Conservation (phyloP, 2,113 vertebrate genomes). For the Podarcis raffonei region DNA sequence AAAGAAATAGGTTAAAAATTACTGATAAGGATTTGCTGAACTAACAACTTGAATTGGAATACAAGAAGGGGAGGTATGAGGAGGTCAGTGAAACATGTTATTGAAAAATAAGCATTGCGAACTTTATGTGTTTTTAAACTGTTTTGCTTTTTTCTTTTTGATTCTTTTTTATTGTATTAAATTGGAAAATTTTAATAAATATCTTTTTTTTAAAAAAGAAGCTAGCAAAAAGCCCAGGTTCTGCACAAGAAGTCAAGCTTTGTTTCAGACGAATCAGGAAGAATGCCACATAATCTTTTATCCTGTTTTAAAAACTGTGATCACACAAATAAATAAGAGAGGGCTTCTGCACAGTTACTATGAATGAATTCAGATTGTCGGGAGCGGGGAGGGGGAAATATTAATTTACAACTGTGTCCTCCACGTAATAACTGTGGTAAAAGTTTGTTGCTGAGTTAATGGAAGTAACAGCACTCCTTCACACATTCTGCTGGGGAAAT, state of each 20-base stretch:
- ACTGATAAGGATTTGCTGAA: no score
- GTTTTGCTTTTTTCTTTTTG: no score
- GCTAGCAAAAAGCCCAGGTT: not conserved
- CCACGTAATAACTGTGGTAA: not conserved
- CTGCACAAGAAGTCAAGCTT: not conserved
- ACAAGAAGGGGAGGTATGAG: no score
- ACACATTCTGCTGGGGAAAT: not conserved
- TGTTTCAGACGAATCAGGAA: not conserved
- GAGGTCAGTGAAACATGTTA: no score
- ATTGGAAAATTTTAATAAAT: no score
- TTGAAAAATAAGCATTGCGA: no score
- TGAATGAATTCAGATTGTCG: not conserved
- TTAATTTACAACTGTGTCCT: not conserved
- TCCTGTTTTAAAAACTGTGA: not conserved
- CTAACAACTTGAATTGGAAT: no score
- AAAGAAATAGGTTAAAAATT: no score
- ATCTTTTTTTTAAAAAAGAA: no score
- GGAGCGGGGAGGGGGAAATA: not conserved
- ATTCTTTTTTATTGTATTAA: no score
- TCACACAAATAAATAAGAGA: not conserved
- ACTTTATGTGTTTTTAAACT: no score
- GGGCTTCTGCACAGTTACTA: not conserved
- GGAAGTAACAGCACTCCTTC: not conserved
- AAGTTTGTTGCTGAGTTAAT: conserved; percentile 3
- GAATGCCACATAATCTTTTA: not conserved